Evolutionary conservation across 2,113 vertebrate genomes (phyloP), one percentile per base, ranked within the genome.

Genomic region (Anoura caudifer): DNA sequence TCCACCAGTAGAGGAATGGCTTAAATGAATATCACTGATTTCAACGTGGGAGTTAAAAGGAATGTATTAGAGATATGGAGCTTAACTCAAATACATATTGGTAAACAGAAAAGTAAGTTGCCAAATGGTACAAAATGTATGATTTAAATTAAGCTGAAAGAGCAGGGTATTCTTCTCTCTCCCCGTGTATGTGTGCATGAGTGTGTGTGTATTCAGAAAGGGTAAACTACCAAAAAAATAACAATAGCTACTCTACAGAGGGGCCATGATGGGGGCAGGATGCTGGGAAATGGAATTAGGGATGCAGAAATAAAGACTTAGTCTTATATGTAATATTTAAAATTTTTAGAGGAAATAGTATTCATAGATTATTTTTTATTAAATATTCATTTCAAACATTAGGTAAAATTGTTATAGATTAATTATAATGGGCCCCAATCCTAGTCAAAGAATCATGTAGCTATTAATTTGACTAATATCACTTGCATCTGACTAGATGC

Each of bases 301-400:
- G 45, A 45, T 73, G 3, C 36, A 24, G 56, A 24, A 45, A 76
- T 11, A 67, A 59, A 87, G 54, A 91, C 19, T 36, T 17, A 89
- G 69, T 4, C 16, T 88, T 45, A 45, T 52, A 87, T 36, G 17
- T 50, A 86, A 91, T 73, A 76, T 85, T 83, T 87, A 7, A 81
- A 26, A 69, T 2, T 63, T 85, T 91, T 84, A 91, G 22, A 96
- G 20, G 3, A 79, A 90, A 97, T 33, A 16, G 6, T 79, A 56
- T 19, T 56, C 45, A 76, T 24, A 80, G 2, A 70, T 22, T 84
- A 95, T 89, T 94, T 97, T 84, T 28, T 19, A 84, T 87, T 67
- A 83, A 91, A 96, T 90, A 28, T 59, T 90, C 77, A 90, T 80
- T 96, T 96, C 33, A 95, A 90, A 65, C n/a, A 90, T 81, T 87